A percentile compares a stretch with the other conserved stretches of the same genome.
Conservation (phyloP, 2,888 invertebrate species). For the Pteria penguin region DNA sequence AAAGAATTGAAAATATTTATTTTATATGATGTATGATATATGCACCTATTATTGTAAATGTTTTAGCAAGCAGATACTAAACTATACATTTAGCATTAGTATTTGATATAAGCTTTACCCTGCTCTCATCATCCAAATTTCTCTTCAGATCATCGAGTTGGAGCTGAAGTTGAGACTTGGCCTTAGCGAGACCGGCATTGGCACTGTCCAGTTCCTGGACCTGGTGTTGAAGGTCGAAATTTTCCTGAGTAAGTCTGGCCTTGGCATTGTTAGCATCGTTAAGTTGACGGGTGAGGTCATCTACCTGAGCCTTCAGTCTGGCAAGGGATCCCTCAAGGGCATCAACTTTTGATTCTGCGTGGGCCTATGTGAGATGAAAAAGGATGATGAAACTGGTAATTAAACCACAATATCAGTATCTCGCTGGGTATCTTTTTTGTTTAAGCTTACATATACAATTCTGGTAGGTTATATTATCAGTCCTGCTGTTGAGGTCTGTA, state of each 20-base stretch:
- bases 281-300: conserved; percentile 95
- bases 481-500: too few species aligned
- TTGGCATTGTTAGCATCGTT: conserved; percentile 82
- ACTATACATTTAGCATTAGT: too few species aligned
- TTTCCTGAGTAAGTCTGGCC: conserved; percentile 92
- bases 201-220: conserved; percentile 96
- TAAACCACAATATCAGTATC: too few species aligned
- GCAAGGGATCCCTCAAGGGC: conserved; percentile 86
- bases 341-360: conserved; percentile 86
- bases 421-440: too few species aligned
- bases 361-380: too few species aligned
- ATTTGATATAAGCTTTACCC: conserved; percentile 74
- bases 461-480: too few species aligned
- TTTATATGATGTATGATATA: too few species aligned
- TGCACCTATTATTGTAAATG: too few species aligned
- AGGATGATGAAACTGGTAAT: too few species aligned
- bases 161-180: conserved; percentile 82
- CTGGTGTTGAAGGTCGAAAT: conserved; percentile 83
- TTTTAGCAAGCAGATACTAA: too few species aligned
- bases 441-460: too few species aligned
- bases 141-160: conserved; percentile 78
- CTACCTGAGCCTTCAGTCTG: conserved; percentile 82
- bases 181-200: conserved; percentile 98
- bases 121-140: conserved; percentile 76
- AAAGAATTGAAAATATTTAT: too few species aligned